Conservation (phyloP, 2,797 vertebrate genomes). For the Fratercula arctica region DNA sequence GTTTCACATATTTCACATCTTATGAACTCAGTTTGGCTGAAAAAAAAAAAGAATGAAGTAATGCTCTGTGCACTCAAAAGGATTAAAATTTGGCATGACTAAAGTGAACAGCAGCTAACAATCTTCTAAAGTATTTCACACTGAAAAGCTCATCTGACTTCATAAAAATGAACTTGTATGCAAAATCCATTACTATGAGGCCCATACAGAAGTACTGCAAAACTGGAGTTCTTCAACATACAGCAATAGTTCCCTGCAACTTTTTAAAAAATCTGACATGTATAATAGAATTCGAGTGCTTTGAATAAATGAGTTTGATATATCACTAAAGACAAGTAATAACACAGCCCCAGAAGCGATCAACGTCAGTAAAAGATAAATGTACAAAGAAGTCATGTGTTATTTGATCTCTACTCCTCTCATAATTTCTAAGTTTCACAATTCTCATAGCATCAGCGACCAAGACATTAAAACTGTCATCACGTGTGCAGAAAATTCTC, state of each 20-base stretch:
- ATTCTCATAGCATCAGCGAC: neutral
- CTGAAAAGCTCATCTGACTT: neutral
- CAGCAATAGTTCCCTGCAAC: neutral
- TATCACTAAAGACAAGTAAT: neutral
- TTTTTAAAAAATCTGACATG: neutral
- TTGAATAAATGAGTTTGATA: neutral
- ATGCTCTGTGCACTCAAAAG: conserved; percentile 26
- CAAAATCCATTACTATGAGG: neutral
- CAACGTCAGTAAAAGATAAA: neutral
- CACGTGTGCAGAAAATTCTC: neutral
- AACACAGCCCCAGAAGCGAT: neutral
- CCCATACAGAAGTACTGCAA: neutral
- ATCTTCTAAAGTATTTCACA: conserved; percentile 3
- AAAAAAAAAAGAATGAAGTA: conserved; percentile 34
- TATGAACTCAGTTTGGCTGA: neutral
- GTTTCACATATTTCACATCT: conserved; percentile 34
- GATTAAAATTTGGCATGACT: conserved; percentile 44
- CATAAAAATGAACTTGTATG: neutral
- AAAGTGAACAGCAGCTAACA: conserved; percentile 32
- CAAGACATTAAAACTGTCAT: neutral
- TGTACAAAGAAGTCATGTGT: neutral
- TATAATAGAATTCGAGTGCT: neutral
- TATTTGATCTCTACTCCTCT: neutral
- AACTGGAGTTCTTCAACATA: neutral
- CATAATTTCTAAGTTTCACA: neutral